A percentile compares a stretch with the other conserved stretches of the same genome.
Conservation (phyloP, 2,797 vertebrate species). For the Pempheris klunzingeri region DNA sequence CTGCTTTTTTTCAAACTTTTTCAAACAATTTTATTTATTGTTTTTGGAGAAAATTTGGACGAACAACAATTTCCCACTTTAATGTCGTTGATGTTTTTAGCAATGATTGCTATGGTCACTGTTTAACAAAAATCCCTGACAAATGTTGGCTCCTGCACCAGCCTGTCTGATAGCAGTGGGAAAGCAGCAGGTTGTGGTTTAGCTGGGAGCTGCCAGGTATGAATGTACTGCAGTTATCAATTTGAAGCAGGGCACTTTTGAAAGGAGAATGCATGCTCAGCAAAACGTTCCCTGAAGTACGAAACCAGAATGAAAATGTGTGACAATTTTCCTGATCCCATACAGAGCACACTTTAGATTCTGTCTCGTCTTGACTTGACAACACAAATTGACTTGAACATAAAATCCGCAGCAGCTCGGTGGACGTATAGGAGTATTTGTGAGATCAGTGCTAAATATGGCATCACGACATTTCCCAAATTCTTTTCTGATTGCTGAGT, state of each 20-base stretch:
- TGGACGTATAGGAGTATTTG: background rate
- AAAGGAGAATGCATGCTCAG: slow-evolving; percentile 15
- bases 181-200: slow-evolving; percentile 34
- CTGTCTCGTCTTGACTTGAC: background rate
- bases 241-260: slow-evolving; percentile 7
- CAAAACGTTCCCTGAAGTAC: slow-evolving; percentile 3
- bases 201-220: slow-evolving; percentile 7
- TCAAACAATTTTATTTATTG: no score
- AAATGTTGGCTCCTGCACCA: background rate
- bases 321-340: background rate
- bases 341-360: background rate
- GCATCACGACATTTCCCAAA: background rate
- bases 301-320: slow-evolving; percentile 21
- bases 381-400: slow-evolving; percentile 12
- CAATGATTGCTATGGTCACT: background rate
- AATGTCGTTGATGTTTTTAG: background rate
- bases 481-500: slow-evolving; percentile 4
- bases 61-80: no score
- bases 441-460: slow-evolving; percentile 10
- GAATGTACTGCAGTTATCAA: slow-evolving; percentile 29
- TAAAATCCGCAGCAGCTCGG: background rate
- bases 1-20: no score
- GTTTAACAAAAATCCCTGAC: background rate
- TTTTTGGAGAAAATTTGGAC: no score
- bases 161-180: background rate